Evolutionary conservation across 2,888 invertebrate genomes (phyloP).

Genomic region (Imbricaverruca yamaguchii): DNA sequence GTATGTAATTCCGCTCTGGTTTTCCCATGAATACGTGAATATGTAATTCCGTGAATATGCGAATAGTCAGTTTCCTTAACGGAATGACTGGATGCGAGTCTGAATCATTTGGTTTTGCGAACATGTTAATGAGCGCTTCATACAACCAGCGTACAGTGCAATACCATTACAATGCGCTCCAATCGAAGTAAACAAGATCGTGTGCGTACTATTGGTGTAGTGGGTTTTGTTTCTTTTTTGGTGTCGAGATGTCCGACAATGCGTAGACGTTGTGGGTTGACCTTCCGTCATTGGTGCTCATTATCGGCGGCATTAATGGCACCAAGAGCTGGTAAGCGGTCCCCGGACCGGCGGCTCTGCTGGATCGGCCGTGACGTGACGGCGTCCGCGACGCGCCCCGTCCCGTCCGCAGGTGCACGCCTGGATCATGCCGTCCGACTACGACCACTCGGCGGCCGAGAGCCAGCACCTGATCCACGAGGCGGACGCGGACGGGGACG

Average conservation of each 20-base stretch:
- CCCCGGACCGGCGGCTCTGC: too few relatives aligned
- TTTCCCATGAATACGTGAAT: too few relatives aligned
- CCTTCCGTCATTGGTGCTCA: background rate
- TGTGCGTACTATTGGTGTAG: background rate
- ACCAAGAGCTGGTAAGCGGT: too few relatives aligned
- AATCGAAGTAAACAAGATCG: too few relatives aligned
- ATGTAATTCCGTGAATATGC: too few relatives aligned
- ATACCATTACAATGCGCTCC: too few relatives aligned
- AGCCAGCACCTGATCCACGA: conserved; percentile 91
- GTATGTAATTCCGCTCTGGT: too few relatives aligned
- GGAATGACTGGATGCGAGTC: too few relatives aligned
- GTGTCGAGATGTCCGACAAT: background rate
- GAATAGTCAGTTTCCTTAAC: too few relatives aligned
- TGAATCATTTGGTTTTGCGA: too few relatives aligned
- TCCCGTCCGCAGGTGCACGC: conserved; percentile 51
- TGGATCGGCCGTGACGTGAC: background rate
- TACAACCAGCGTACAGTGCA: too few relatives aligned
- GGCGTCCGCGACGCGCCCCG: conserved; percentile 26
- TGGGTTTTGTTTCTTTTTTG: background rate
- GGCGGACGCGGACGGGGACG: conserved; percentile 85
- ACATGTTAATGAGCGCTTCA: too few relatives aligned
- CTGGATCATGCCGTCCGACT: conserved; percentile 93
- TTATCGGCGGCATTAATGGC: background rate
- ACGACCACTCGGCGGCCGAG: conserved; percentile 95
- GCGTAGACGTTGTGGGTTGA: background rate